phyloP scores from a whole-genome alignment of 2,113 vertebrate species.

The Gadus chalcogrammus region DNA sequence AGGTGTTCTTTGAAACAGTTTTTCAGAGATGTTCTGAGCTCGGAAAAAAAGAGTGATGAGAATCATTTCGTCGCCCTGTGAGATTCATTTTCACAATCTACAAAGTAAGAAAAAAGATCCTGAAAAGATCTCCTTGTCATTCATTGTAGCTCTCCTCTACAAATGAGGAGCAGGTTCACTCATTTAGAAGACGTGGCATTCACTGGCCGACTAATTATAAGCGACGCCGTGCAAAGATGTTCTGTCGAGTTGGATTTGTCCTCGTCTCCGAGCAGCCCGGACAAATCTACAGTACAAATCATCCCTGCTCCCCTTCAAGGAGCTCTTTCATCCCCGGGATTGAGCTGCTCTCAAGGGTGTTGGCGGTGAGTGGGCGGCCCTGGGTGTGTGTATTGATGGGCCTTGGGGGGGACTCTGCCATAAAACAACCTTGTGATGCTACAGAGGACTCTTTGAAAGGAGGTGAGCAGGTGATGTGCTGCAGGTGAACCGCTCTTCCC shows the following conservation, averaged over 20 bases:
- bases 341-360: conserved; percentile 38
- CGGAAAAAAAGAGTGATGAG: not conserved
- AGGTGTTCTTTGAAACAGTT: no score
- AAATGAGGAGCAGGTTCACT: not conserved
- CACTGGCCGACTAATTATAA: not conserved
- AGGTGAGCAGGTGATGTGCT: not conserved
- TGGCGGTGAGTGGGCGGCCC: conserved; percentile 47
- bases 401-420: conserved; percentile 36
- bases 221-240: not conserved
- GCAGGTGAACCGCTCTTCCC: no score
- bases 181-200: not conserved
- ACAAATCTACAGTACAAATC: conserved; percentile 11
- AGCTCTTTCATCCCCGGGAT: conserved; percentile 24
- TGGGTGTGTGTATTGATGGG: conserved; percentile 47
- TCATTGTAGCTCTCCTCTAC: not conserved
- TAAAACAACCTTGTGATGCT: conserved; percentile 47
- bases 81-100: conserved; percentile 6
- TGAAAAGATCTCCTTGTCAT: not conserved
- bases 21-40: no score
- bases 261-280: not conserved
- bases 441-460: conserved; percentile 46
- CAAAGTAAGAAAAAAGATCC: not conserved
- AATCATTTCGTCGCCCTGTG: conserved; percentile 2
- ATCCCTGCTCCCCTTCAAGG: conserved; percentile 22
- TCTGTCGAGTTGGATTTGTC: not conserved